phyloP scores from a whole-genome alignment of 2,113 vertebrate genomes.

The Loxodonta africana region DNA sequence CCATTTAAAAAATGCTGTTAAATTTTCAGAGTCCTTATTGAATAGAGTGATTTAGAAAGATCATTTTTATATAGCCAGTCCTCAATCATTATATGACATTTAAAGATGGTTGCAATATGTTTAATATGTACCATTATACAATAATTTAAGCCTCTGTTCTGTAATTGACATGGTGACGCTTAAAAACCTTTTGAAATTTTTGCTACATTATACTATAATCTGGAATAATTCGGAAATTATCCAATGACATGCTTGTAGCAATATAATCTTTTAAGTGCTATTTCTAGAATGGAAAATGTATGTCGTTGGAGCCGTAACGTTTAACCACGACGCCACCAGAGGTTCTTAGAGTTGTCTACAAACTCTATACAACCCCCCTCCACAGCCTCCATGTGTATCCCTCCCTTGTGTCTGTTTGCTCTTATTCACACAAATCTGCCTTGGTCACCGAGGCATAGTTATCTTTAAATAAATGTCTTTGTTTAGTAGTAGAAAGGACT shows the following conservation, averaged over 20 bases:
- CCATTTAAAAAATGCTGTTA: not conserved
- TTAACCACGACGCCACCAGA: too few species aligned
- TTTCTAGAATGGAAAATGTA: not conserved
- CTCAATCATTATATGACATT: not conserved
- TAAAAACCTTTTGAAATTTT: slow-evolving; percentile 41
- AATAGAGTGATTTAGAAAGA: slow-evolving; percentile 33
- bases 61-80: not conserved
- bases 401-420: not conserved
- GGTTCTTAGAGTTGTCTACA: not conserved
- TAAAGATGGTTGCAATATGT: not conserved
- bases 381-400: not conserved
- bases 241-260: not conserved
- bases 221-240: slow-evolving; percentile 32
- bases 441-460: not conserved
- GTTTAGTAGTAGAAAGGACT: not conserved
- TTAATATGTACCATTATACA: not conserved
- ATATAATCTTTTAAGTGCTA: not conserved
- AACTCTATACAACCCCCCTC: not conserved
- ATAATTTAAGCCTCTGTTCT: not conserved
- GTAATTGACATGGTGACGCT: not conserved
- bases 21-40: slow-evolving; percentile 30
- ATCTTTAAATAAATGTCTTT: not conserved
- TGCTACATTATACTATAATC: not conserved
- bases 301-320: not conserved
- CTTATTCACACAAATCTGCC: not conserved